A percentile compares a stretch with the other conserved stretches of the same genome.
phyloP scores from a whole-genome alignment of 2,113 vertebrate species.

The Misgurnus anguillicaudatus region DNA sequence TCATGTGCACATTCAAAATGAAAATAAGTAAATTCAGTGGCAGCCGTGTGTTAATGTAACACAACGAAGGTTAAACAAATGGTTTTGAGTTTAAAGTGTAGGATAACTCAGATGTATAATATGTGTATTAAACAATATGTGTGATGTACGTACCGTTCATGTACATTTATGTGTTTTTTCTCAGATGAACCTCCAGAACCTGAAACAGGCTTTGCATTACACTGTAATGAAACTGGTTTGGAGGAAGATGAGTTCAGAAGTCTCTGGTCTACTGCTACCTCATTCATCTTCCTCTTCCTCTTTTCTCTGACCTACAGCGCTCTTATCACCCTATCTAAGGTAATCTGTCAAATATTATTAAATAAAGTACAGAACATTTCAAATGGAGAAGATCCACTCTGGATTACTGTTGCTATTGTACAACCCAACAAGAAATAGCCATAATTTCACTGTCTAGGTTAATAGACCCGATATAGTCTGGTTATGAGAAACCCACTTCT shows the following conservation, averaged over 20 bases:
- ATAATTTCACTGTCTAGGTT: no score
- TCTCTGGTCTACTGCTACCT: constrained; percentile 53
- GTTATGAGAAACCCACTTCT: no score
- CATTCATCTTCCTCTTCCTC: constrained; percentile 55
- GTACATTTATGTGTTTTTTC: background rate
- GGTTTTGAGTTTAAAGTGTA: no score
- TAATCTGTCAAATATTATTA: background rate
- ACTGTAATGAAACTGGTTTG: constrained; percentile 1
- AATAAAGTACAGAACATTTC: background rate
- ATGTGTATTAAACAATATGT: background rate
- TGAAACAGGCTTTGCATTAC: background rate
- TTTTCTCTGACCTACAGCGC: constrained; percentile 46
- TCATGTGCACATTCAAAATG: no score
- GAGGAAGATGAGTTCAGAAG: constrained; percentile 48
- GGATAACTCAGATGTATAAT: background rate
- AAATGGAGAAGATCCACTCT: background rate
- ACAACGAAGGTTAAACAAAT: no score
- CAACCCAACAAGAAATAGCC: background rate
- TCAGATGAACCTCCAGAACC: background rate
- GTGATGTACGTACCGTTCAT: background rate
- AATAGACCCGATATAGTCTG: no score
- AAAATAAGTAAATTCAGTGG: no score
- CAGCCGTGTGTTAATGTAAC: no score
- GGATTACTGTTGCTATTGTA: background rate
- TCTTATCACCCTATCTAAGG: constrained; percentile 39